Conservation (phyloP, 2,888 invertebrate species). For the Hemaris fuciformis region DNA sequence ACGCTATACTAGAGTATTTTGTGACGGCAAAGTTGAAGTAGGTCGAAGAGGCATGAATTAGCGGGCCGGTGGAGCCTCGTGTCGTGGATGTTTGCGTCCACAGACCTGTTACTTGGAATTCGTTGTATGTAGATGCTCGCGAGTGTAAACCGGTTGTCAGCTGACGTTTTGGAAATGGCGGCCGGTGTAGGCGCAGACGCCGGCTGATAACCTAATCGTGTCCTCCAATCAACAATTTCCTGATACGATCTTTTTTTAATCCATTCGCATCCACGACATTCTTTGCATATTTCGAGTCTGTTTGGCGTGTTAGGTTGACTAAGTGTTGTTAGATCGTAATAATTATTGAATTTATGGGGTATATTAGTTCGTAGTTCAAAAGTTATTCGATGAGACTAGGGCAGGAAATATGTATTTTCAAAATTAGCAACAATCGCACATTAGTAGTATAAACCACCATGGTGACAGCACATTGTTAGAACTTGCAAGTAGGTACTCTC, state of each 20-base stretch:
- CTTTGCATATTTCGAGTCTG: background rate
- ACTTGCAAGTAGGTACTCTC: too few species aligned
- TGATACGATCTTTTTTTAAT: constrained; percentile 26
- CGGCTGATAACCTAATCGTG: constrained; percentile 41
- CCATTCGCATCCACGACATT: background rate
- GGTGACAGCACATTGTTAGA: too few species aligned
- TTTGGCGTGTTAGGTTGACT: background rate
- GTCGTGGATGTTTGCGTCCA: constrained; percentile 14
- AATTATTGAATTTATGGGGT: background rate
- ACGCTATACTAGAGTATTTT: too few species aligned
- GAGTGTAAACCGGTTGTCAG: constrained; percentile 68
- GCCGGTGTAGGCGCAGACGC: constrained; percentile 32
- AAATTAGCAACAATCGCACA: too few species aligned
- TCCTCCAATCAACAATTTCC: constrained; percentile 11
- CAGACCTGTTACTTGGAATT: constrained; percentile 68
- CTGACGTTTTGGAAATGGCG: constrained; percentile 65
- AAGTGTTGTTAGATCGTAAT: background rate
- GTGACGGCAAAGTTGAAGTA: background rate
- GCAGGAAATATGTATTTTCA: too few species aligned
- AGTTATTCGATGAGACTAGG: too few species aligned
- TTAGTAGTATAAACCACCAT: too few species aligned
- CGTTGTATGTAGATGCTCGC: constrained; percentile 36
- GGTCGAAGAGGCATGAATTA: constrained; percentile 14
- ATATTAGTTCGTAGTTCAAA: too few species aligned
- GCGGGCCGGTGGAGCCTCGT: constrained; percentile 13